Evolutionary conservation across 1,140 invertebrate species (phyloP), one percentile per base, ranked within the genome.

Genomic region (Calycopis cecrops): DNA sequence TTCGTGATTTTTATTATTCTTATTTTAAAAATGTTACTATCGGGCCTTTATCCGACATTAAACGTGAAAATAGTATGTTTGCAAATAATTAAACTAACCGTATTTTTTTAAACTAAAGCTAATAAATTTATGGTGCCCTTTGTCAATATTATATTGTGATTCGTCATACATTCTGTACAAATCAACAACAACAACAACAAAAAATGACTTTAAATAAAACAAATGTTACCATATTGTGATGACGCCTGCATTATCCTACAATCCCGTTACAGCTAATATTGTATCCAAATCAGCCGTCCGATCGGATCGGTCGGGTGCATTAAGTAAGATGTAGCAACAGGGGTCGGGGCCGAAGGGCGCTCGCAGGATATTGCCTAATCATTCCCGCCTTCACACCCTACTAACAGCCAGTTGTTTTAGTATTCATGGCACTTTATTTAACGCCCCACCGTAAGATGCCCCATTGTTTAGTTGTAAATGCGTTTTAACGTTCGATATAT

Each of bases 351-450:
- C 21, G 6, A 65, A 67, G 73, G 73, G 76, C 60, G 48, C 34
- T 33, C 21, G 28, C 67, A 69, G 76, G 75, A 83, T 85, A 86
- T 86, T 83, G 81, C 77, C 83, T 80, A 77, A 85, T 86, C 83
- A 86, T 82, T 64, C 75, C 73, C 66, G 68, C 73, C 61, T 79
- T 78, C 73, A 70, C 79, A 76, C 79, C 79, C 79, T 76, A 78
- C 76, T 77, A 79, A 76, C 76, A 69, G 70, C 68, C 76, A 71
- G 82, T 84, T 86, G 83, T 84, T 86, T 86, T 86, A 84, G 72
- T 67, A 84, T 84, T 82, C 82, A 86, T 80, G 72, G 72, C 66
- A 61, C 69, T 67, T 67, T 68, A 63, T 53, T 33, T 14, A 42
- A 21, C 56, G 35, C 63, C 57, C 56, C 62, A 61, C 35, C 69